Percentiles rank a stretch among this genome's conserved stretches.
phyloP scores from a whole-genome alignment of 2,113 vertebrate genomes.

The Chloroceryle aenea region DNA sequence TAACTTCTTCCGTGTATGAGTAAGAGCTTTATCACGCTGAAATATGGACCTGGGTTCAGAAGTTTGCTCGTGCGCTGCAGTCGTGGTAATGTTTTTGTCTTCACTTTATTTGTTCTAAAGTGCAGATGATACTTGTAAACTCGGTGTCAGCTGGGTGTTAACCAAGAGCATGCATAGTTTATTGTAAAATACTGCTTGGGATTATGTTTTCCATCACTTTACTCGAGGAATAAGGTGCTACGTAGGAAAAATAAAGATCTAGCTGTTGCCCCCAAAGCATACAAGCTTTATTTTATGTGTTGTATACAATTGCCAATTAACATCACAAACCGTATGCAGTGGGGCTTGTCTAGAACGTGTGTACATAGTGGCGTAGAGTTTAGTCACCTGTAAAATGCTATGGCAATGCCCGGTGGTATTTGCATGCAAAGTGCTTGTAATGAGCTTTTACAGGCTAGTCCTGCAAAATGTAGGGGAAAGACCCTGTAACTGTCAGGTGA shows the following conservation, averaged over 20 bases:
- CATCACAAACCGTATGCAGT: neutral
- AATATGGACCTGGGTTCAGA: neutral
- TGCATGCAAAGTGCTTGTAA: neutral
- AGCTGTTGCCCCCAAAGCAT: neutral
- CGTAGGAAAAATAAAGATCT: neutral
- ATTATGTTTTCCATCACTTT: neutral
- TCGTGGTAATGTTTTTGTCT: neutral
- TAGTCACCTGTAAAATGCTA: neutral
- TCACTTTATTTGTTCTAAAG: neutral
- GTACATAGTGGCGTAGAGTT: neutral
- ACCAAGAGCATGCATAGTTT: neutral
- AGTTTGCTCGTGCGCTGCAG: neutral
- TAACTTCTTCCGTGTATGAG: constrained; percentile 12
- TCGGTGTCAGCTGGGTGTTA: neutral
- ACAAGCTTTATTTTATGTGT: neutral
- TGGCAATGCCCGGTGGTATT: neutral
- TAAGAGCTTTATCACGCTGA: constrained; percentile 7
- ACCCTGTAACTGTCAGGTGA: accelerated
- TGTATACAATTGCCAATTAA: neutral
- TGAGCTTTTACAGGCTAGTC: neutral
- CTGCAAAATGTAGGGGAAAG: neutral
- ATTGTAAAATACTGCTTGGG: neutral
- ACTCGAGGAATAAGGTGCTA: neutral
- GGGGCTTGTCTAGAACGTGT: neutral
- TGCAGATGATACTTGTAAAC: neutral